Conservation (phyloP, 2,797 vertebrate species). For the Characodon lateralis region DNA sequence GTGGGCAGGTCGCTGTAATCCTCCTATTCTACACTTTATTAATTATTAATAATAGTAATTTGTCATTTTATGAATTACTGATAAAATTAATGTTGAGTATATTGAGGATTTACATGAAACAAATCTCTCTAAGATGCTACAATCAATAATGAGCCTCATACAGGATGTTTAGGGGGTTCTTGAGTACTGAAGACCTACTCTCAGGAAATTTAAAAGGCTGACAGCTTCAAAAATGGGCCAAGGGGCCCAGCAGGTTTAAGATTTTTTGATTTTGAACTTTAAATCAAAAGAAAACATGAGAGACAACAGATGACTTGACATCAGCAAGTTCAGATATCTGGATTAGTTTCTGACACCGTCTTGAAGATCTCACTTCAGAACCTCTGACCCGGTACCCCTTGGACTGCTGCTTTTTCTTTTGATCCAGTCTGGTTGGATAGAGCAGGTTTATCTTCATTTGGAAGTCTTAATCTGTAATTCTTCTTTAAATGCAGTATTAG, state of each 20-base stretch:
- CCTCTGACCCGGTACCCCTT: background rate
- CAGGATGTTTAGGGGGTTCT: background rate
- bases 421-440: background rate
- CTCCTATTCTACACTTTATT: background rate
- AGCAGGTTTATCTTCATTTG: conserved; percentile 1
- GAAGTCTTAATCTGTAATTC: background rate
- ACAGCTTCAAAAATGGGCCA: conserved; percentile 1
- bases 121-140: background rate
- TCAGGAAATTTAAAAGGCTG: background rate
- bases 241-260: conserved; percentile 7
- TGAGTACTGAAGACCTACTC: background rate
- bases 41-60: background rate
- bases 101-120: background rate
- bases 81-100: background rate
- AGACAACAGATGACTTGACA: conserved; percentile 16
- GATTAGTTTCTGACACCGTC: conserved; percentile 22
- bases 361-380: conserved; percentile 18
- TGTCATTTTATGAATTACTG: background rate
- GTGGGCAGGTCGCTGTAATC: conserved; percentile 1
- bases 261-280: conserved; percentile 8
- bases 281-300: conserved; percentile 8
- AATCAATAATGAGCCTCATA: background rate
- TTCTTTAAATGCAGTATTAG: conserved; percentile 3
- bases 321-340: conserved; percentile 10
- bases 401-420: background rate